Evolutionary conservation across 2,888 invertebrate genomes (phyloP), one percentile per base, ranked within the genome.

Genomic region (Pristionchus maxplancki): DNA sequence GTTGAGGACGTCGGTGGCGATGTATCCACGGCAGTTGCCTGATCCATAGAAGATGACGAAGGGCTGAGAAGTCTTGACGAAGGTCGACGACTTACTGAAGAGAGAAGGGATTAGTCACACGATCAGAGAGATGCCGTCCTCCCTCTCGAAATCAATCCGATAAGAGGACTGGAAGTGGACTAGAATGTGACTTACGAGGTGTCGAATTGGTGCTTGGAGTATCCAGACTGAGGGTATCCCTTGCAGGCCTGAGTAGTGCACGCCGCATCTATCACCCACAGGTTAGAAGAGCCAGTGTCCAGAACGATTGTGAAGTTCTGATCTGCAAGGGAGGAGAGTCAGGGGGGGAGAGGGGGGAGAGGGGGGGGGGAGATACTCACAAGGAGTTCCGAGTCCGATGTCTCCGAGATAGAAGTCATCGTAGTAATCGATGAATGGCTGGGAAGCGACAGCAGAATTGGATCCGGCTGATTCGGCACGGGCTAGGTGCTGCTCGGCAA

Each of bases 371-470:
- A 67, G 17, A 34, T 78, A 48, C 90, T 85, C 28, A 90, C 90
- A 64, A 67, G 92, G 92, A 37, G 93, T 93, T 91, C 93, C 93
- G 85, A 93, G 89, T 88, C 92, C 91, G 91, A 93, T 92, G 91
- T 92, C 91, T 89, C 93, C 93, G 88, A 93, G 92, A 90, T 93
- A 93, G 93, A 93, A 93, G 90, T 93, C 93, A 88, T 93, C 93
- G 83, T 86, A 92, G 88, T 92, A 93, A 90, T 93, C 93, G 89
- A 93, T 78, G 91, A 92, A 92, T 50, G 92, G 92, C 89, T 92
- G 91, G n/a, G 88, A 89, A 34, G 91, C 92, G 24, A 90, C 62
- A 4, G 44, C 85, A 6, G 62, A 58, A 88, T 89, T 89, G 53
- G 90, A 89, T 37, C 88, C 86, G 71, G 20, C 20, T 15, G 37